Evolutionary conservation across 2,888 invertebrate species (phyloP), one percentile per base, ranked within the genome.

Genomic region (Trachelus tabidus): DNA sequence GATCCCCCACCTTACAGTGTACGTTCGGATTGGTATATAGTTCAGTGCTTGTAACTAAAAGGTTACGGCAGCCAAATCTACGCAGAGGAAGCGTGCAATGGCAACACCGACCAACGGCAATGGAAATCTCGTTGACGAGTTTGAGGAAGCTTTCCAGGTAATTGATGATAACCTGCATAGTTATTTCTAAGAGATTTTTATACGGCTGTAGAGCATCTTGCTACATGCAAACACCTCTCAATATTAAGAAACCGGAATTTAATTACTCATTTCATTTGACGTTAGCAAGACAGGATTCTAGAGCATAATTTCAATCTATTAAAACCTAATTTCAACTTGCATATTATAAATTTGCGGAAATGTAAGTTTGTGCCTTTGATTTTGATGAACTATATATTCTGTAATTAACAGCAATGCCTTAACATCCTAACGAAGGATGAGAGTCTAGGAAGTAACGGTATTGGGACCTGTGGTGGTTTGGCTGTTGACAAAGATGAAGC

Each of bases 81-180:
- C 56, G 56, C 23, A 56, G 9, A 56, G 23, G 56, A 56, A 15
- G 56, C 56, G 56, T 56, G 56, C 71, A 79, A 96, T 96, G 96
- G 95, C 96, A 89, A 94, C 96, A 80, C 95, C 96, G 81, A 95
- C 96, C 79, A 97, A 96, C 89, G 96, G 96, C 80, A 95, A 95
- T 91, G 96, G 96, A 73, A 97, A 97, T 93, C 92, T 97, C 77
- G 96, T 97, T 76, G 97, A 97, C 89, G 97, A 97, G 92, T 97
- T 97, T 88, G 97, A 97, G 92, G 97, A 97, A 93, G 96, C 97
- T 4, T 97, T 97, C 92, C 97, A 97, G 94, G 96, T 96, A 93
- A 91, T 88, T 81, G 6, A 56, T 23, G 2, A 56, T 56, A 56
- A 56, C 2, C 56, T 23, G 56, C 6, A 56, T 9, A 15, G 9